These are phyloP conservation scores for Haliclona indistincta DNA, from an alignment of 37 sponge, comb jelly and placozoan genomes.

Conservation along the genomic window DNA sequence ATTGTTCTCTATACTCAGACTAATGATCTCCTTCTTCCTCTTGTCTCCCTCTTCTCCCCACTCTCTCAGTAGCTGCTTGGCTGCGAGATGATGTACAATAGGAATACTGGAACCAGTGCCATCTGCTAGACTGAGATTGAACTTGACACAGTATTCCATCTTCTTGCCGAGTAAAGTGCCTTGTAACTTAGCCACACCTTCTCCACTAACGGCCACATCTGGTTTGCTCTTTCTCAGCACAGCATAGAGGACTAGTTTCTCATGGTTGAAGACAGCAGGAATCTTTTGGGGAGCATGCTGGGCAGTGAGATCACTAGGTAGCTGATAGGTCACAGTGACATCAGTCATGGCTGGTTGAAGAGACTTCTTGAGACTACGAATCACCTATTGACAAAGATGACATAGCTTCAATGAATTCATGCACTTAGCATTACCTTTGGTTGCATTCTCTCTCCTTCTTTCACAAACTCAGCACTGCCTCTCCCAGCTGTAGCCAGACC, in stretches of 20 bases:
- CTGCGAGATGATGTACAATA: conserved; percentile 51
- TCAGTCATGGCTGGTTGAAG: conserved; percentile 24
- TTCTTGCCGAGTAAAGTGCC: conserved; percentile 21
- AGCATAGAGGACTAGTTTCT: conserved; percentile 65
- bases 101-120: not conserved
- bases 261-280: conserved; percentile 67
- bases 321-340: not conserved
- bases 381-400: conserved; percentile 6
- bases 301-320: not conserved
- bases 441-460: conserved; percentile 45
- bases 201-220: no score
- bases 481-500: conserved; percentile 65
- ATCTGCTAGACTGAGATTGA: not conserved
- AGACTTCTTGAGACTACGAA: conserved; percentile 32
- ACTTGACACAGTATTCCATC: conserved; percentile 27
- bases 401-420: not conserved
- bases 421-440: conserved; percentile 17
- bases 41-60: conserved; percentile 8
- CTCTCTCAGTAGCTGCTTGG: conserved; percentile 30
- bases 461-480: conserved; percentile 63
- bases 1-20: conserved; percentile 35
- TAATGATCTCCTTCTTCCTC: conserved; percentile 19
- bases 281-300: conserved; percentile 27
- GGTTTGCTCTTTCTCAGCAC: conserved; percentile 27
- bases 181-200: conserved; percentile 14